Percentiles rank a stretch among this genome's conserved stretches.
Conservation (phyloP, 1,140 invertebrate species). For the Aphelenchoides fujianensis region DNA sequence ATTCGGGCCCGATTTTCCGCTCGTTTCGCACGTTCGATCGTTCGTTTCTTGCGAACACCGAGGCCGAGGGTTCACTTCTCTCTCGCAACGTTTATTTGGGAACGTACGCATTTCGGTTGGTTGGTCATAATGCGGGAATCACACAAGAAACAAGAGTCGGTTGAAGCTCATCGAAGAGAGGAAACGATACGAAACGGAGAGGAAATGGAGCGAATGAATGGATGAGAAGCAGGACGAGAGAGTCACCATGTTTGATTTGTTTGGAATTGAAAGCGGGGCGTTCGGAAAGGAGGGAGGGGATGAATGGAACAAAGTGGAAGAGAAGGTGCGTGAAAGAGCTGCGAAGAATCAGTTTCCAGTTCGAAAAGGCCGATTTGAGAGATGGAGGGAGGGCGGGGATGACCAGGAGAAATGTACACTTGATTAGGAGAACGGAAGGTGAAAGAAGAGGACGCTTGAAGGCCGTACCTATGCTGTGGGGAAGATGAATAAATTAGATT, state of each 20-base stretch:
- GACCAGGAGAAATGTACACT: neutral
- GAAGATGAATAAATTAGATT: neutral
- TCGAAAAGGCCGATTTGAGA: conserved; percentile 4
- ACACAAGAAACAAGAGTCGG: neutral
- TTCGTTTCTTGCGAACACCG: too few relatives aligned
- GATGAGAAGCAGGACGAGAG: too few relatives aligned
- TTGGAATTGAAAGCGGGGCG: conserved; percentile 2
- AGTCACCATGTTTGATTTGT: conserved; percentile 3
- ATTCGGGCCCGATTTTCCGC: neutral
- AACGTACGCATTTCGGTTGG: neutral
- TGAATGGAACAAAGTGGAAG: neutral
- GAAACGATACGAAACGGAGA: neutral
- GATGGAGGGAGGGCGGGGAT: neutral
- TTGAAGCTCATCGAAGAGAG: neutral
- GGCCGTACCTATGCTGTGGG: neutral
- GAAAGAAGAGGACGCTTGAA: conserved; percentile 1
- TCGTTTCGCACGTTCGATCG: neutral
- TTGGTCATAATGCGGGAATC: neutral
- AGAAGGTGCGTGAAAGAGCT: neutral
- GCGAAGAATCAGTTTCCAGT: too few relatives aligned
- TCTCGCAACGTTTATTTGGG: neutral
- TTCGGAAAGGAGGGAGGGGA: neutral
- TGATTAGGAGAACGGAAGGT: too few relatives aligned
- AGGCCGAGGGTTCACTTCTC: too few relatives aligned
- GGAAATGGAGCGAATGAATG: conserved; percentile 1